Evolutionary conservation across 2,113 vertebrate species (phyloP), one percentile per base, ranked within the genome.

Genomic region (Centropus bengalensis): DNA sequence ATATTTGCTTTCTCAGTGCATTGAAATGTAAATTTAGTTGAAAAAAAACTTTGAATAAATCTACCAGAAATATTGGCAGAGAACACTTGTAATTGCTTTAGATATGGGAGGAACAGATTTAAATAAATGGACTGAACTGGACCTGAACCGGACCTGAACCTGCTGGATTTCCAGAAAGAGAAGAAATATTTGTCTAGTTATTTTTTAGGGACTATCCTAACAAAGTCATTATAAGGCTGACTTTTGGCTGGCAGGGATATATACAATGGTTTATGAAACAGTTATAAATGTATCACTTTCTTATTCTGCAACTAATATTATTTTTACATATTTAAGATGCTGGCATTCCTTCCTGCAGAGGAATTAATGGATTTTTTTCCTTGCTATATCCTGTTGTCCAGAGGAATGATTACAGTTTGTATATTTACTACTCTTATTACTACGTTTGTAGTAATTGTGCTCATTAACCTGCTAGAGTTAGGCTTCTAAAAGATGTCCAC

Each of bases 11-110:
- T 94, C 27, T 79, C 9, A 30, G 16, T 66, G 26, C 51, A 78
- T 66, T 93, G 59, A 93, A 82, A 76, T 84, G 40, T 33, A 84
- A 91, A 77, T 49, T n/a, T 74, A 78, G 23, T 66, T 36, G n/a
- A 82, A 56, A 77, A 87, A 83, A 84, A 45, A 49, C 36, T 89
- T 73, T 82, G 84, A 69, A 84, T 14, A 19, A 77, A 33, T 66
- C 26, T 81, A 84, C 21, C 80, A 40, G 26, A 91, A 78, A 82
- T 14, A 52, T 3, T 77, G 22, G 7, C 51, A 58, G 51, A 77
- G 32, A 55, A 81, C 22, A 52, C 17, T 30, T 76, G 11, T 60
- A 28, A n/a, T 69, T 69, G 28, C 8, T 44, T 84, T 38, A 66
- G 10, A 18, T 66, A 13, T 60, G 23, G 24, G 73, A 89, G 8